Evolutionary conservation across 1,140 invertebrate genomes (phyloP), one percentile per base, ranked within the genome.

Genomic region (Bombus balteatus): DNA sequence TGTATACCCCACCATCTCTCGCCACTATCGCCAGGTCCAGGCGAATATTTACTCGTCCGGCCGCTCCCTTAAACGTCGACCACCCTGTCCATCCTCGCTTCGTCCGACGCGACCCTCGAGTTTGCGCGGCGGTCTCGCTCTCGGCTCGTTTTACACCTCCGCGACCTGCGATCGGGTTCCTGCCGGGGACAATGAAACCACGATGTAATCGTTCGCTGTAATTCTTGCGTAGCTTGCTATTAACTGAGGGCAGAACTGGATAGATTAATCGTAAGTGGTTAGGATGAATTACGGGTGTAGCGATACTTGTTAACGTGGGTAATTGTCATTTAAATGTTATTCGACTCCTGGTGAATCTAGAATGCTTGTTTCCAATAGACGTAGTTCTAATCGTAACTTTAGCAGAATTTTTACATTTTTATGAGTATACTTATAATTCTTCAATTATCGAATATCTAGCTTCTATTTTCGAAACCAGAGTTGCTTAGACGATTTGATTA

Each of bases 11-110:
- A 53, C 47, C 18, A 53, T 22, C 47, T 53, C 47, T 22, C 5
- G 47, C 47, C 47, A 22, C 18, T 53, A 53, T 53, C 47, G 47
- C 47, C 47, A 22, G 47, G 47, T 22, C 47, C 65, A 72, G 68
- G 22, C 66, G 66, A 79, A 86, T 85, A 78, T 88, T 86, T 86
- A 79, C 87, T 82, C 65, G 83, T 70, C 18, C 73, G 53, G 43
- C 18, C 73, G 78, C 59, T 85, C 73, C 71, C 70, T 81, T 82
- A 57, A 81, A 84, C 76, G 47, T 76, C 53, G 41, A 68, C 59
- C 74, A 59, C 66, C 47, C 47, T 53, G 47, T 53, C 13, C 13
- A 15, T 37, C 12, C 43, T 76, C 25, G 15, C 39, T 65, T 37
- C 39, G 59, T 37, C 62, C n/a, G 22, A 25, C 77, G 47, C 34